Base-by-base conservation (phyloP, 2,888 invertebrate genomes). In the Abrostola tripartita region DNA sequence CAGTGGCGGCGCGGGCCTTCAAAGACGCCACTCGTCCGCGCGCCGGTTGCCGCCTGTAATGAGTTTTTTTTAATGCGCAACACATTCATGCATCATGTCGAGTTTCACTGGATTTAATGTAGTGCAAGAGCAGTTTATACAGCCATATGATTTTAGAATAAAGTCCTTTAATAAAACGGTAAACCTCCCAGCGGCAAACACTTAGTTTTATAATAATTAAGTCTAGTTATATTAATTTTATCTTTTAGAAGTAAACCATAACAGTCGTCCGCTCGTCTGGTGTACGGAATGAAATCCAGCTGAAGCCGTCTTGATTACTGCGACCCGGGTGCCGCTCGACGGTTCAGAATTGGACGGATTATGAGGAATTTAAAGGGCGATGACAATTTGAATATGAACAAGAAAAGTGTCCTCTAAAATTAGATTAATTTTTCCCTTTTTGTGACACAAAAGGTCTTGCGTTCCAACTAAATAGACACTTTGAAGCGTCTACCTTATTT, bases 331-430 rank as follows among this genome's bases (percentile, higher is more conserved):
- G 85, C 86, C 85, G 84, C 90, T 85, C 89, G 85, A 86, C 90
- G 89, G 87, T 90, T 91, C 90, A 91, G 90, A 92, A 94, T 94
- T 93, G 93, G 92, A 90, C 88, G 94, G 94, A 94, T 94, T 94
- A 94, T 92, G 92, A 93, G 92, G 93, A 93, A 91, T 94, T 94
- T 92, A 91, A 90, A 91, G 88, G 87, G 88, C 91, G 91, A 92
- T 92, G 93, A 92, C 94, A 90, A 93, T 93, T 93, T 93, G 91
- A 92, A 92, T 92, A 92, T 91, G 92, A 91, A 90, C 88, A 90
- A 89, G 86, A 89, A 88, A 90, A 88, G 89, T 87, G 83, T 89
- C 86, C 87, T 85, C 81, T 86, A 82, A 90, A 90, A 91, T 92
- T 88, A 88, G 85, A 90, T 79, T 78, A 83, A 85, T 88, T 89